Percentiles rank a stretch among this genome's conserved stretches.
Evolutionary conservation across 1,140 invertebrate species (phyloP).

Genomic region (Orius laevigatus): DNA sequence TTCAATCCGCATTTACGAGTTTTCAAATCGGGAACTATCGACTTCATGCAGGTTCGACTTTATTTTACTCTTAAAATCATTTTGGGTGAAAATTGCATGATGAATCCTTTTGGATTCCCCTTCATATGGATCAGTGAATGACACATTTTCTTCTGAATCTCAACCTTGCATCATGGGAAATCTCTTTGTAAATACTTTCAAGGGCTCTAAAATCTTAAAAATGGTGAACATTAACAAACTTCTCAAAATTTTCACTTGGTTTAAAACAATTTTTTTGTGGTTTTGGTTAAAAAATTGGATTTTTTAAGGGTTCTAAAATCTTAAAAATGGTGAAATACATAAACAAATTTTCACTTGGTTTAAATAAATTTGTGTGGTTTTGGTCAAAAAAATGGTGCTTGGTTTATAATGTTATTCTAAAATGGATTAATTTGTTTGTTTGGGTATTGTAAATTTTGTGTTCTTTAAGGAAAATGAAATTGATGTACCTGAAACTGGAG

Average conservation of each 20-base stretch:
- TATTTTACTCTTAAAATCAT: neutral
- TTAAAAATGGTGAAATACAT: neutral
- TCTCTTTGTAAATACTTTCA: neutral
- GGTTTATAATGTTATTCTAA: neutral
- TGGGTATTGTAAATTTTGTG: neutral
- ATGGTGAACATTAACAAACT: neutral
- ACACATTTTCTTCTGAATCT: neutral
- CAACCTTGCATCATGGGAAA: neutral
- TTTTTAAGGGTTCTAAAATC: neutral
- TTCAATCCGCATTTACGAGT: slow-evolving; percentile 13
- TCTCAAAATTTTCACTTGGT: neutral
- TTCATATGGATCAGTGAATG: neutral
- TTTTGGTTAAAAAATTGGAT: neutral
- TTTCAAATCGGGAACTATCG: slow-evolving; percentile 15
- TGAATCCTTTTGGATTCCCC: slow-evolving; percentile 2
- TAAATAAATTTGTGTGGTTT: neutral
- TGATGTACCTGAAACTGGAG: slow-evolving; percentile 9
- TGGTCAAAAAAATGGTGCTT: neutral
- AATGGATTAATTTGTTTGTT: neutral
- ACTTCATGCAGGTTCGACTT: slow-evolving; percentile 16
- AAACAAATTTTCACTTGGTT: neutral
- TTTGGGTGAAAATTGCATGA: neutral
- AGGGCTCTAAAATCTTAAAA: neutral
- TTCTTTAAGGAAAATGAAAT: slow-evolving; percentile 15
- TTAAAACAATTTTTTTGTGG: neutral